Evolutionary conservation across 1,140 invertebrate species (phyloP), one percentile per base, ranked within the genome.

Genomic region (Babylonia areolata): DNA sequence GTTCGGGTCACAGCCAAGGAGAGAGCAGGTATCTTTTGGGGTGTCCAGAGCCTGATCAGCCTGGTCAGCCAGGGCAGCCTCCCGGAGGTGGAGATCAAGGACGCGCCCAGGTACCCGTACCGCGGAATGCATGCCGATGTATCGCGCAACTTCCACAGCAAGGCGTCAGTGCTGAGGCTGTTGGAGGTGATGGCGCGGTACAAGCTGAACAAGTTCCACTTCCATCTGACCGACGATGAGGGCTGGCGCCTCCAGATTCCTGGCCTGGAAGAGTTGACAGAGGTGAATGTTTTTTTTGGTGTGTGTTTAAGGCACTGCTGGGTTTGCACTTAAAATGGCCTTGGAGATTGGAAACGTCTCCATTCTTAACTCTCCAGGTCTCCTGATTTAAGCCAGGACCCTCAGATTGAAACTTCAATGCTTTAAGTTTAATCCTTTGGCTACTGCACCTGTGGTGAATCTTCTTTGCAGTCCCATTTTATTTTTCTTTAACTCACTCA

Each of bases 191-290:
- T 94, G 93, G 89, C 90, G 2, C 86, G 87, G 85, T 93, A 93
- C 87, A 94, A 94, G 80, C 79, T 94, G 82, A 94, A 94, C 81
- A 90, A 89, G 51, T 91, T 94, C 6, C 93, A 94, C 84, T 90
- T 93, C 9, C 93, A 94, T 85, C 85, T 94, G 79, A 89, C 93
- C 0, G 93, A 94, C 71, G 93, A 94, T 82, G 92, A 94, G 78
- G 93, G 92, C 31, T 94, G 92, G 93, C 86, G 93, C 64, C 84
- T 94, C 6, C 90, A 94, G 88, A 94, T 93, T 46, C 91, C 91
- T n/a, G 91, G 90, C 2, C 83, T 93, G 40, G 89, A 91, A 20
- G 93, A 94, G 87, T 87, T 94, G 23, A 93, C 92, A 31, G 69
- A 89, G 40, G 93, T 94, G 84, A 58, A 28, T 51, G 9, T 3